Conservation (phyloP, 2,113 vertebrate species). For the Campylomormyrus tamandua region DNA sequence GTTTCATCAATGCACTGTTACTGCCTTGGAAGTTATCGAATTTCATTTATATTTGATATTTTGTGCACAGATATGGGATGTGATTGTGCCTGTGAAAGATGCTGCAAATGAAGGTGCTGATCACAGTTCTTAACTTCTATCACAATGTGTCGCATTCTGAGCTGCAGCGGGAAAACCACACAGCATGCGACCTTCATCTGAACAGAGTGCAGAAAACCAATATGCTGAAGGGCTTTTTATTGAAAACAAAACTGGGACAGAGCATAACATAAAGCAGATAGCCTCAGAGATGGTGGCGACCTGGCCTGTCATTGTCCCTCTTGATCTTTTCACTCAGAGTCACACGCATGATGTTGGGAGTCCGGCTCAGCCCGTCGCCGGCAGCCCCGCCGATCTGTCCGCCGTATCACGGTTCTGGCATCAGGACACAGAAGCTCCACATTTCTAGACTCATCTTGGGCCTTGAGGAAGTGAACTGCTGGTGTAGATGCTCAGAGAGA, state of each 20-base stretch:
- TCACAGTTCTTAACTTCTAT: neutral
- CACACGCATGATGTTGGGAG: neutral
- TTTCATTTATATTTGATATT: neutral
- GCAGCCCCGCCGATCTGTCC: neutral
- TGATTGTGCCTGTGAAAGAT: neutral
- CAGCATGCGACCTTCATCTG: neutral
- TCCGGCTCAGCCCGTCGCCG: neutral
- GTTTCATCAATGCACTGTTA: neutral
- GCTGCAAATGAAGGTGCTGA: neutral
- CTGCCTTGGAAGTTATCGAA: neutral
- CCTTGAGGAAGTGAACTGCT: conserved; percentile 52
- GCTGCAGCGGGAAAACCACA: neutral
- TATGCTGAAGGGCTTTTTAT: neutral
- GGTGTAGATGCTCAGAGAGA: conserved; percentile 49
- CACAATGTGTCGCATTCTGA: neutral
- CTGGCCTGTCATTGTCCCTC: neutral
- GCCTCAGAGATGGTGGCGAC: neutral
- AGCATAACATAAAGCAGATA: neutral
- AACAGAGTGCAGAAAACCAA: neutral
- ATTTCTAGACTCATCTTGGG: conserved; percentile 30
- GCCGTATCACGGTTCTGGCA: neutral
- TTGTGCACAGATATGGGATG: neutral
- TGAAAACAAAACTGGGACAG: neutral
- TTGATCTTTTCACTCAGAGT: neutral
- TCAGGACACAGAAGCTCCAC: neutral